Evolutionary conservation across 2,113 vertebrate genomes (phyloP).

Genomic region (Barnardius zonarius): DNA sequence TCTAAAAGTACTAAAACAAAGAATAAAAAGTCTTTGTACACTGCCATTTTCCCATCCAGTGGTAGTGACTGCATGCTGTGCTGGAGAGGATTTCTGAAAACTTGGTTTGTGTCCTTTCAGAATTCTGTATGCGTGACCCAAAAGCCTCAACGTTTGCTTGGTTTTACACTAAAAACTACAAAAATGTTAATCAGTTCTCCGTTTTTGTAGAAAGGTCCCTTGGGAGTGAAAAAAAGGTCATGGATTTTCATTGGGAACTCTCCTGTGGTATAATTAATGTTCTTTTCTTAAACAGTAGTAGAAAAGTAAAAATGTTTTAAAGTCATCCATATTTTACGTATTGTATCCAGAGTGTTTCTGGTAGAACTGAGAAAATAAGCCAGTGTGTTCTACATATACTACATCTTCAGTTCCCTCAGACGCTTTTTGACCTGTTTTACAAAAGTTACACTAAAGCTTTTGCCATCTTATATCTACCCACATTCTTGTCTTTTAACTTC

Average conservation of each 20-base stretch:
- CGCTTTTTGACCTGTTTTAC: constrained; percentile 18
- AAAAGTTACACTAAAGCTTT: not conserved
- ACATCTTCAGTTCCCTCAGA: not conserved
- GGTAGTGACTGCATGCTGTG: not conserved
- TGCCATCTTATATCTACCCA: not conserved
- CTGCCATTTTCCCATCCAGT: not conserved
- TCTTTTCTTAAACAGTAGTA: not conserved
- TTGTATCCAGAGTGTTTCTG: not conserved
- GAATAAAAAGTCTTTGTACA: not conserved
- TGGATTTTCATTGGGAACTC: constrained; percentile 23
- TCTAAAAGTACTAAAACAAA: not conserved
- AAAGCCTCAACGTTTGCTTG: not conserved
- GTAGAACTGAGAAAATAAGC: not conserved
- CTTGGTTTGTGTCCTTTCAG: not conserved
- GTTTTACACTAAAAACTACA: not conserved
- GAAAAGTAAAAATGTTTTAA: constrained; percentile 14
- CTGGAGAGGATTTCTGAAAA: not conserved
- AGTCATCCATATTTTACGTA: constrained; percentile 27
- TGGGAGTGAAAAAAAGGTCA: constrained; percentile 11
- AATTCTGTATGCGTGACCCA: not conserved
- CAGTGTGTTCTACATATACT: not conserved
- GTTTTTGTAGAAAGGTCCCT: not conserved
- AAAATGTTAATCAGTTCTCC: constrained; percentile 29
- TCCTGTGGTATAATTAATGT: constrained; percentile 48
- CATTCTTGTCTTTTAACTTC: not conserved